Conservation (phyloP, 1,140 invertebrate genomes). For the Anoplophora glabripennis region DNA sequence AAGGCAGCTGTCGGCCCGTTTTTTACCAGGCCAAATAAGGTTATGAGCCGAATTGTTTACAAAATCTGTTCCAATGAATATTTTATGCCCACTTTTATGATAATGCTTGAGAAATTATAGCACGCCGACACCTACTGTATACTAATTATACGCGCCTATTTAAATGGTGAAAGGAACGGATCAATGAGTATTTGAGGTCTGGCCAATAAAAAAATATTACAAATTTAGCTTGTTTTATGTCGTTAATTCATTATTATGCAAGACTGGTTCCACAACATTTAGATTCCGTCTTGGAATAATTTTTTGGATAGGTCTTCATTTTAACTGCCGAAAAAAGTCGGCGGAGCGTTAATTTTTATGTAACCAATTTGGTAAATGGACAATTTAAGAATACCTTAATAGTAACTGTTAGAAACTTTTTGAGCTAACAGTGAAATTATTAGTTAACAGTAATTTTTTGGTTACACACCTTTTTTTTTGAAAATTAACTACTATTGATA, state of each 20-base stretch:
- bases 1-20: not conserved
- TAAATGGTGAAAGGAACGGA: not conserved
- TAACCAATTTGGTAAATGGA: too few species aligned
- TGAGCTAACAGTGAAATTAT: too few species aligned
- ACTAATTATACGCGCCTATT: not conserved
- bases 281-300: not conserved
- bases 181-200: not conserved
- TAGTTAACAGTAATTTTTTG: too few species aligned
- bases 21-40: conserved; percentile 31
- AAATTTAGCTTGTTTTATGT: not conserved
- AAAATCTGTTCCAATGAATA: conserved; percentile 1
- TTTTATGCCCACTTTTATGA: conserved; percentile 20
- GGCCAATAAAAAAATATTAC: not conserved
- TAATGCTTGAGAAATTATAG: conserved; percentile 19
- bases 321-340: too few species aligned
- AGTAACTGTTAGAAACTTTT: too few species aligned
- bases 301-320: not conserved
- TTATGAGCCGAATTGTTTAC: conserved; percentile 19
- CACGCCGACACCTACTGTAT: conserved; percentile 3
- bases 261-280: not conserved
- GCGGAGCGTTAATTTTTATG: too few species aligned
- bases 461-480: too few species aligned
- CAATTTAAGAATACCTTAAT: too few species aligned
- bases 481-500: too few species aligned
- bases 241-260: not conserved